Evolutionary conservation across 2,888 invertebrate species (phyloP), one percentile per base, ranked within the genome.

Genomic region (Kryphioiulus occultus): DNA sequence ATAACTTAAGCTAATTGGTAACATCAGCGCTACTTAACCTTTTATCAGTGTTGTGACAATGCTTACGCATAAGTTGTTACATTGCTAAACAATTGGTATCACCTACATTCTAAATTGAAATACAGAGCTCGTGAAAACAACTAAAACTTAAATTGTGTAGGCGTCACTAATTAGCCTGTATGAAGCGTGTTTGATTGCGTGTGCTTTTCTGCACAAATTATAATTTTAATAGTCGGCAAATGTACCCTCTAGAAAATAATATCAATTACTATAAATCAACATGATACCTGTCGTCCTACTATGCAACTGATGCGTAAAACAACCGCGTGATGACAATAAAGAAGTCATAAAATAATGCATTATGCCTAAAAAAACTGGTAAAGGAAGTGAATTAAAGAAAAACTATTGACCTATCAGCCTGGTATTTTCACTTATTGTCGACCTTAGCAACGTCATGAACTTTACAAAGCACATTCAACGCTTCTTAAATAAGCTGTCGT

Each of bases 311-410:
- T 68, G 68, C 68, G 68, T 68, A 68, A 22, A 53, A 53, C 53
- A 53, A 53, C n/a, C 26, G 68, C 68, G 68, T 68, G 68, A 68
- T 26, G 68, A 26, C 68, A 68, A 26, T 68, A 7, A 26, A 68
- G 26, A 68, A 26, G 68, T 68, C 68, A 68, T 68, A 68, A 68
- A 68, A 68, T 68, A 68, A 68, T 12, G 68, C 68, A 26, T 68
- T 68, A 17, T 68, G 26, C 22, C 26, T 68, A n/a, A n/a, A 68
- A 68, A 68, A 68, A 68, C 68, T 68, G 68, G 26, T 26, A 47
- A 68, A 68, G 68, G 68, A 68, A 68, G 68, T 68, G 68, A 68
- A 68, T 68, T 68, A 2, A 68, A 68, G 68, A 68, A 68, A 68
- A 68, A 68, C 22, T 22, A 68, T 7, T 68, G 68, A 68, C 68